Base-by-base conservation (phyloP, 2,888 invertebrate species). In the Parelbella ahira region DNA sequence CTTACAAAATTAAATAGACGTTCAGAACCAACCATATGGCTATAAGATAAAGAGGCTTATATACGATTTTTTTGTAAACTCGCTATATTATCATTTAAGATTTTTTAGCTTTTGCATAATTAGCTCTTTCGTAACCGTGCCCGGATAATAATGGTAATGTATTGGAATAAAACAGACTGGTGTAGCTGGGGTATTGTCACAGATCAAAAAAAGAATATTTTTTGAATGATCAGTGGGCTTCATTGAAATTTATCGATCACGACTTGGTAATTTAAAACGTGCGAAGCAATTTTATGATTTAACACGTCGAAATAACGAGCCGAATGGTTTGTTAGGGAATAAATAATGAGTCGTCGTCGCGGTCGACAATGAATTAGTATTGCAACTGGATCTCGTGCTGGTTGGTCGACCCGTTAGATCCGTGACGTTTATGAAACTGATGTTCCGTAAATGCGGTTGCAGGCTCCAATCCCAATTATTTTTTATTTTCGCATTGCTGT, bases 371-470 rank as follows among this genome's bases (percentile, higher is more conserved):
- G 32, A 41, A 44, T 46, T 32, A 25, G 13, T 21, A 33, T 28
- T 34, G 46, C 33, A 25, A 44, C 36, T 25, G 5, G 9, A 30
- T 43, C 44, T 42, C 44, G 44, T 38, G 43, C 30, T 29, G 12
- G 38, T 49, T 49, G 45, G 42, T 33, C 43, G 45, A 47, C 12
- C 25, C 39, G 36, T 44, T 33, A 29, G 19, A 10, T 8, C 28
- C 25, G 33, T 21, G 32, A 32, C 24, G 45, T 52, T 52, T 50
- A 45, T 51, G 55, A 48, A 56, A 56, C 45, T 18, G 47, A 49
- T 37, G 47, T 55, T 52, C 54, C 49, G 52, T 47, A 52, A 52
- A 41, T 44, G 23, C 43, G 28, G 50, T 50, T 38, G 36, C 44
- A 11, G 33, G 46, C 47, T 42, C 36, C 25, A 47, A 15, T 30